phyloP scores from a whole-genome alignment of 2,888 invertebrate genomes.

The Drosophila flavopinicola region DNA sequence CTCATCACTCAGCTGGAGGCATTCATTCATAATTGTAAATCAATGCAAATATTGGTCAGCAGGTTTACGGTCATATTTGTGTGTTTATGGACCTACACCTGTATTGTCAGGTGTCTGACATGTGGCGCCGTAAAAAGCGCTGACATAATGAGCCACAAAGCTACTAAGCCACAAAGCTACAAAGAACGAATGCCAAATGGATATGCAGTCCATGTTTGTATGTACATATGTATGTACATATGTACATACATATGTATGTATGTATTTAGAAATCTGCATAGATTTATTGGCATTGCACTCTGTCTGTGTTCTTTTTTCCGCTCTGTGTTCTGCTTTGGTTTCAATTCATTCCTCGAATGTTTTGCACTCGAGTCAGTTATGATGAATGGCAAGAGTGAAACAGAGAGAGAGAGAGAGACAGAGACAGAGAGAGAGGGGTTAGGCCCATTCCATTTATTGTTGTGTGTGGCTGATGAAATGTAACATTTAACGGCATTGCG shows the following conservation, averaged over 20 bases:
- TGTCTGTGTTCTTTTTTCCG: conserved; percentile 25
- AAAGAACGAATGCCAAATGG: conserved; percentile 24
- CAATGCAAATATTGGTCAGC: conserved; percentile 55
- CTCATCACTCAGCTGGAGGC: not conserved
- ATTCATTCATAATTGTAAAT: conserved; percentile 41
- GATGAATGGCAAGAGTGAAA: too few relatives aligned
- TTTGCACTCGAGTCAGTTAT: too few relatives aligned
- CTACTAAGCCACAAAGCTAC: conserved; percentile 39
- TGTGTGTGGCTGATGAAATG: too few relatives aligned
- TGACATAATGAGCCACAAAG: conserved; percentile 55
- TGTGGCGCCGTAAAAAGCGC: conserved; percentile 46
- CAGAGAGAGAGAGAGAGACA: too few relatives aligned
- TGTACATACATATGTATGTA: not conserved
- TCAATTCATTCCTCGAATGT: too few relatives aligned
- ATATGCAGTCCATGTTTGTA: conserved; percentile 14
- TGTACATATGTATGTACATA: conserved; percentile 7
- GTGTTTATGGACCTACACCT: not conserved
- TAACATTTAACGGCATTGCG: too few relatives aligned
- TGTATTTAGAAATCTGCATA: not conserved
- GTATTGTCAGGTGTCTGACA: conserved; percentile 37
- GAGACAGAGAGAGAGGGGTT: too few relatives aligned
- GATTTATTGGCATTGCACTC: conserved; percentile 35
- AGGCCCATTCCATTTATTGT: too few relatives aligned
- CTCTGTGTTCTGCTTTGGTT: conserved; percentile 7
- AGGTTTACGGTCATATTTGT: conserved; percentile 24